A percentile compares a stretch with the other conserved stretches of the same genome.
phyloP scores from a whole-genome alignment of 2,113 vertebrate species.

The Nerophis ophidion region DNA sequence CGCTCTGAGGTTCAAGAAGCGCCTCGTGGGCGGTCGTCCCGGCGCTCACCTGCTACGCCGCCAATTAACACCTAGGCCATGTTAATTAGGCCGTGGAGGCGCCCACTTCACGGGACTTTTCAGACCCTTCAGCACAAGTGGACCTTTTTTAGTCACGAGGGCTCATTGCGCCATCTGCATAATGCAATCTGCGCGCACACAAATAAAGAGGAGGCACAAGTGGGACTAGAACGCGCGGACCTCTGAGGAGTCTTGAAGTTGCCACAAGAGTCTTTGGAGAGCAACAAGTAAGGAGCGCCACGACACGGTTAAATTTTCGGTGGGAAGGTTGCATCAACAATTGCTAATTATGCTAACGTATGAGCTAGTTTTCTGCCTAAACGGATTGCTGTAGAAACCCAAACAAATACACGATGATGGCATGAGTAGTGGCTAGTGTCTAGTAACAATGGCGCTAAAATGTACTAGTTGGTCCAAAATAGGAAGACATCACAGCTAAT shows the following conservation, averaged over 20 bases:
- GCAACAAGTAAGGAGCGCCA: conserved; percentile 18
- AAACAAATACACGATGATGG: too few relatives aligned
- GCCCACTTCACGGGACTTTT: conserved; percentile 68
- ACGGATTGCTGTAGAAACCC: too few relatives aligned
- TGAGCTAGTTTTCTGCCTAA: too few relatives aligned
- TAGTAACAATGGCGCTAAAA: too few relatives aligned
- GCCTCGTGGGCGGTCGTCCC: background rate
- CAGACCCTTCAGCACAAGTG: conserved; percentile 64
- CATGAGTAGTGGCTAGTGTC: too few relatives aligned
- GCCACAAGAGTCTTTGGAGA: conserved; percentile 32
- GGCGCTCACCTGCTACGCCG: conserved; percentile 62
- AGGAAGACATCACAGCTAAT: too few relatives aligned
- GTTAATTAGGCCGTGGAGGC: conserved; percentile 69
- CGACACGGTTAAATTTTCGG: background rate
- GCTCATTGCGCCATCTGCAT: conserved; percentile 57
- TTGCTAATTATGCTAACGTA: too few relatives aligned
- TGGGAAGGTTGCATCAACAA: too few relatives aligned
- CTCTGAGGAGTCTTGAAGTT: conserved; percentile 15
- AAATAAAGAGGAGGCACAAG: conserved; percentile 33
- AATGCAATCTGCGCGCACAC: conserved; percentile 41
- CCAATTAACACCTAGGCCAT: conserved; percentile 75
- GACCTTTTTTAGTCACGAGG: conserved; percentile 53
- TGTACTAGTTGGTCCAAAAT: too few relatives aligned
- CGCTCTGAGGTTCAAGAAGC: conserved; percentile 53
- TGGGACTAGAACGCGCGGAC: conserved; percentile 17